A percentile compares a stretch with the other conserved stretches of the same genome.
phyloP scores from a whole-genome alignment of 2,888 invertebrate species.

The Orgyia antiqua region DNA sequence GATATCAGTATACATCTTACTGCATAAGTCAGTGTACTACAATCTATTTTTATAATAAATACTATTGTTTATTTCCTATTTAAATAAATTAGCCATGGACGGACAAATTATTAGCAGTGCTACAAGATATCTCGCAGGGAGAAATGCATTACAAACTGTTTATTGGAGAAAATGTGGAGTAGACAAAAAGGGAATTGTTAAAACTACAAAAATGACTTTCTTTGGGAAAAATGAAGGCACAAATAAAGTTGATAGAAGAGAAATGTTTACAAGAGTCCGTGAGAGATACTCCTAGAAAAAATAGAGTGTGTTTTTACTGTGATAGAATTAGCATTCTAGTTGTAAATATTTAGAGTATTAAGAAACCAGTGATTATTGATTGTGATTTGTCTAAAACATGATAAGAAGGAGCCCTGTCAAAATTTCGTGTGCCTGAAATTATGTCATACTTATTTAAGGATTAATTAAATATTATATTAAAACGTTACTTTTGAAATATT shows the following conservation, averaged over 20 bases:
- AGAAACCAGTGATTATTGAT: conserved; percentile 23
- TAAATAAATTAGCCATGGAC: conserved; percentile 38
- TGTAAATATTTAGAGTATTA: conserved; percentile 14
- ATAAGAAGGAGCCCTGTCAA: conserved; percentile 13
- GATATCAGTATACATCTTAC: no score
- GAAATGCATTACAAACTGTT: conserved; percentile 86
- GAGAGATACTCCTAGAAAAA: conserved; percentile 53
- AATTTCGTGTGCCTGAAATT: no score
- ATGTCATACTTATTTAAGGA: no score
- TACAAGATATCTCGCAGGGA: conserved; percentile 84
- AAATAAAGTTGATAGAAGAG: conserved; percentile 62
- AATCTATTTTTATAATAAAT: no score
- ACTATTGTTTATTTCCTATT: no score
- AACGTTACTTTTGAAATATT: no score
- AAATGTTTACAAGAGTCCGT: conserved; percentile 65
- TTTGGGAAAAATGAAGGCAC: conserved; percentile 74
- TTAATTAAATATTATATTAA: no score
- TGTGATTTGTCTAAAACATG: conserved; percentile 7
- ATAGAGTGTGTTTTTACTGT: conserved; percentile 24
- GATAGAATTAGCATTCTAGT: conserved; percentile 18
- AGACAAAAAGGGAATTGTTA: conserved; percentile 68
- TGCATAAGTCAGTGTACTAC: no score
- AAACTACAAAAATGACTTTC: conserved; percentile 77
- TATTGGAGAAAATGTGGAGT: conserved; percentile 83
- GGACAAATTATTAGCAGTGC: conserved; percentile 82